phyloP scores from a whole-genome alignment of 53 echinoderm and acorn worm species.

The Mesocentrotus franciscanus region DNA sequence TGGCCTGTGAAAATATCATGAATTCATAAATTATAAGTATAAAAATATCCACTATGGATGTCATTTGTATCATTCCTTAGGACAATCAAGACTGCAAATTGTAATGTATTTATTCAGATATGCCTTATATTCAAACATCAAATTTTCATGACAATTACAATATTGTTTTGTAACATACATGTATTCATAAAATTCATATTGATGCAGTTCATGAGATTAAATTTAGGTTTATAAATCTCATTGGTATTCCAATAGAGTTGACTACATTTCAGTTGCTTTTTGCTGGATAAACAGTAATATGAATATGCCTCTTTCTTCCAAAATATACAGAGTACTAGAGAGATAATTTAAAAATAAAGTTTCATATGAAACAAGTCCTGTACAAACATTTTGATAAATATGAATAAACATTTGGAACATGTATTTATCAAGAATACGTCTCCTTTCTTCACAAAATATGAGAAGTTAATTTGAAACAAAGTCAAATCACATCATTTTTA shows the following conservation, averaged over 20 bases:
- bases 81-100: too few relatives aligned
- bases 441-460: neutral
- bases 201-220: neutral
- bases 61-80: too few relatives aligned
- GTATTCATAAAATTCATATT: too few relatives aligned
- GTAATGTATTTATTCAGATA: too few relatives aligned
- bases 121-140: too few relatives aligned
- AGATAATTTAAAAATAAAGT: neutral
- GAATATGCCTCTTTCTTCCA: neutral
- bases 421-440: neutral
- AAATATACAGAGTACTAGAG: neutral
- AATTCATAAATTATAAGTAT: too few relatives aligned
- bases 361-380: neutral
- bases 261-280: neutral
- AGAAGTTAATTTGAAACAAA: neutral
- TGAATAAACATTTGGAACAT: neutral
- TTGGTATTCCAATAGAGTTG: neutral
- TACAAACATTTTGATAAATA: neutral
- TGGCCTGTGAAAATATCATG: too few relatives aligned
- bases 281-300: neutral
- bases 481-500: neutral
- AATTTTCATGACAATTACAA: too few relatives aligned
- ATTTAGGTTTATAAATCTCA: neutral
- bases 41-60: too few relatives aligned
- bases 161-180: too few relatives aligned